phyloP scores from a whole-genome alignment of 2,113 vertebrate genomes.

The Pollachius pollachius region DNA sequence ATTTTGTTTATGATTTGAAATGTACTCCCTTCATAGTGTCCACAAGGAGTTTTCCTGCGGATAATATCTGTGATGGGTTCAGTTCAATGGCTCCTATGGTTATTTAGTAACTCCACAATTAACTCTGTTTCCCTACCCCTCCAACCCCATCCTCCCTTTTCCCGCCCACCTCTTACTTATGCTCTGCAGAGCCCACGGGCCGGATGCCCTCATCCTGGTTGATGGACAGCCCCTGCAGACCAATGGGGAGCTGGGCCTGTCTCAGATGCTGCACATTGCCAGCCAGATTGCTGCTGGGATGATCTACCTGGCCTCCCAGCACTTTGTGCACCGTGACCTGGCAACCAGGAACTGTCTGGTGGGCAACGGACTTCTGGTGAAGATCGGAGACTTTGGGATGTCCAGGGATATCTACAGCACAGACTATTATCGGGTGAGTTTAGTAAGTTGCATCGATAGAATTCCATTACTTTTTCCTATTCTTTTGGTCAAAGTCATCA shows the following conservation, averaged over 20 bases:
- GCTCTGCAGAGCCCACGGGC: constrained; percentile 87
- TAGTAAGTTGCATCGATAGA: too few relatives aligned
- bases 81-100: too few relatives aligned
- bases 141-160: not conserved
- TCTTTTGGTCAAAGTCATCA: not conserved
- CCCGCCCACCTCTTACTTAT: not conserved
- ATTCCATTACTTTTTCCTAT: not conserved
- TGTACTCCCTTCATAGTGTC: too few relatives aligned
- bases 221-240: constrained; percentile 92
- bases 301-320: constrained; percentile 95
- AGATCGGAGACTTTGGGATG: constrained; percentile 99
- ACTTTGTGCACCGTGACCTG: constrained; percentile 96
- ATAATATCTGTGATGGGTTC: too few relatives aligned
- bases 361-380: constrained; percentile 91
- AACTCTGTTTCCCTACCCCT: too few relatives aligned
- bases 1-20: too few relatives aligned
- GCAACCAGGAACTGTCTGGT: constrained; percentile 97
- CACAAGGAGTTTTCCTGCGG: too few relatives aligned
- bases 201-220: constrained; percentile 95
- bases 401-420: constrained; percentile 98
- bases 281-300: constrained; percentile 95
- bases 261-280: constrained; percentile 97
- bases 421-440: constrained; percentile 96
- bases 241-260: constrained; percentile 90
- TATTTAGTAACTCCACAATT: too few relatives aligned